Evolutionary conservation across 2,888 invertebrate species (phyloP), one percentile per base, ranked within the genome.

Genomic region (Conomelus anceps): DNA sequence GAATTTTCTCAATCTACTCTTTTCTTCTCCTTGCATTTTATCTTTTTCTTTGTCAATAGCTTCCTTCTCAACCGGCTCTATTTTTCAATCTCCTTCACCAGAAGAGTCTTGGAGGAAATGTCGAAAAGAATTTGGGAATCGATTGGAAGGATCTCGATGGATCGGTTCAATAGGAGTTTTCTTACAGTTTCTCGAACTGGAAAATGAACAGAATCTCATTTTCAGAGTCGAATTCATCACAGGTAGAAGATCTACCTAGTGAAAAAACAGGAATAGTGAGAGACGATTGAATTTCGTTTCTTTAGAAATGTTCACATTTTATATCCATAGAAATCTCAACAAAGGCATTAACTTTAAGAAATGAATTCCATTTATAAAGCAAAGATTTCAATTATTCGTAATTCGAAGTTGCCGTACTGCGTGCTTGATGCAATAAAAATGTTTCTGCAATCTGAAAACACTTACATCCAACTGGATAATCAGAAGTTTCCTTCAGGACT

Each of bases 1-100:
- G 26, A 23, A 22, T 23, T 85, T 23, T 84, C 41, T 85, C 23
- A 17, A 23, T 34, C 7, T 85, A n/a, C 22, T 22, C 24, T 23
- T 22, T 24, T 13, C 41, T 86, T 41, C 84, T 86, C n/a, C n/a
- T n/a, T n/a, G n/a, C n/a, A n/a, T n/a, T n/a, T n/a, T n/a, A n/a
- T n/a, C 29, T 87, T 86, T 63, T 34, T 86, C 89, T 86, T 22
- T n/a, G 34, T 89, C 89, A 86, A 24, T 85, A n/a, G 23, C 86
- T 88, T 86, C 22, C 34, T 20, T 89, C 17, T 63, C n/a, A 63
- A 63, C 1, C 63, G 63, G 63, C 63, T 63, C 63, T 63, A 63
- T n/a, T 63, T 63, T 63, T 63, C 63, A 63, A 63, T 63, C 63
- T 63, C 63, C 20, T 63, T 63, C 11, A 63, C 20, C n/a, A 63